These are phyloP conservation scores for Anarsia innoxiella DNA, from an alignment of 2,888 invertebrate species.

Conservation along the genomic window DNA sequence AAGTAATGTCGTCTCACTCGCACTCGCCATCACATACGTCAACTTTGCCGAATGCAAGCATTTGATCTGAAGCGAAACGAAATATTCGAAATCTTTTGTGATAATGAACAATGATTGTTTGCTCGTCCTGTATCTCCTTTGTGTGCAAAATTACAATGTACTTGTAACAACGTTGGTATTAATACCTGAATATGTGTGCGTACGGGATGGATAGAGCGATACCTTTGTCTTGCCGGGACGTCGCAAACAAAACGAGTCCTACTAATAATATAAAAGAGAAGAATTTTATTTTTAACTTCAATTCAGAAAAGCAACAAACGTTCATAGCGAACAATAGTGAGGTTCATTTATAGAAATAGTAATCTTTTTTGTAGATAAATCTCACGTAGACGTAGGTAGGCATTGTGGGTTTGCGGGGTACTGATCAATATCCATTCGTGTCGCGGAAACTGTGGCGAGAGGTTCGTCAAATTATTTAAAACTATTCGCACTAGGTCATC, in stretches of 20 bases:
- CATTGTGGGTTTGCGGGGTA: constrained; percentile 51
- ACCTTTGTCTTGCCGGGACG: constrained; percentile 73
- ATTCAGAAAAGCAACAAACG: constrained; percentile 73
- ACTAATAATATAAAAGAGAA: constrained; percentile 72
- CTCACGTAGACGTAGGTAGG: constrained; percentile 64
- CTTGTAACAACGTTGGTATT: constrained; percentile 70
- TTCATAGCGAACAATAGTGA: constrained; percentile 65
- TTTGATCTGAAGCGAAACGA: constrained; percentile 71
- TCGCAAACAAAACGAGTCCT: constrained; percentile 71
- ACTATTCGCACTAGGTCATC: constrained; percentile 1
- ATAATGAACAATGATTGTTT: constrained; percentile 76
- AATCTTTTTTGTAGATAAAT: constrained; percentile 74
- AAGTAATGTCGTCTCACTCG: constrained; percentile 42
- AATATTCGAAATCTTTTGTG: constrained; percentile 73
- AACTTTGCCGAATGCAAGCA: constrained; percentile 55
- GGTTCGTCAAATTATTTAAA: constrained; percentile 40
- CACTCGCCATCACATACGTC: constrained; percentile 53
- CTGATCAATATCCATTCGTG: constrained; percentile 56
- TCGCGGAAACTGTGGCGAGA: constrained; percentile 46
- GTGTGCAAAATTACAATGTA: constrained; percentile 75
- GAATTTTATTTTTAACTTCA: constrained; percentile 75
- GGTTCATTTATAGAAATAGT: constrained; percentile 72
- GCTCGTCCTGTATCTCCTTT: constrained; percentile 71
- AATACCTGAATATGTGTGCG: constrained; percentile 60
- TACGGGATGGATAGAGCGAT: constrained; percentile 68